Conservation (phyloP, 2,113 vertebrate species). For the Ciconia boyciana region DNA sequence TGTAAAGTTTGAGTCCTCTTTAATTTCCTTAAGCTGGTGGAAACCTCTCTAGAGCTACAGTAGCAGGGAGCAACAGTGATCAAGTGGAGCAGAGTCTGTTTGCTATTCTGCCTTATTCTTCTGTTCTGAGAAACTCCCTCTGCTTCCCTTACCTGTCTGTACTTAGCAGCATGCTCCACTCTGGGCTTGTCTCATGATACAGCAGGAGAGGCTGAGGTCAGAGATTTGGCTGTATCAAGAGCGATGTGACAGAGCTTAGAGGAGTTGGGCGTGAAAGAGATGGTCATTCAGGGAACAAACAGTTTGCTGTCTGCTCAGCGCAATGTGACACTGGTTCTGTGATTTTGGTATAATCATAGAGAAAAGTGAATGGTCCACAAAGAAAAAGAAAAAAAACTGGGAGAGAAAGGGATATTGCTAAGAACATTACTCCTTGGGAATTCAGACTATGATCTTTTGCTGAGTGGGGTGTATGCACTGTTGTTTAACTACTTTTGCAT, state of each 20-base stretch:
- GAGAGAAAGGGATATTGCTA: neutral
- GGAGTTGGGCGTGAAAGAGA: neutral
- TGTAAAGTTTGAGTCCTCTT: neutral
- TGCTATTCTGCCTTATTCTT: neutral
- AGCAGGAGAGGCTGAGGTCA: neutral
- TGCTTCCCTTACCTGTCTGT: neutral
- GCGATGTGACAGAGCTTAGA: neutral
- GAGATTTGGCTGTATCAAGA: neutral
- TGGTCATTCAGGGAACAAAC: neutral
- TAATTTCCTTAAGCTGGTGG: neutral
- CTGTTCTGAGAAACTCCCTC: neutral
- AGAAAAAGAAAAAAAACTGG: neutral
- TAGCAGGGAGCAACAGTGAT: neutral
- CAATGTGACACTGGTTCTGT: fast-evolving
- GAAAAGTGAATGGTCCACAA: neutral
- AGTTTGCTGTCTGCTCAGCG: neutral
- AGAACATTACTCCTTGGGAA: neutral
- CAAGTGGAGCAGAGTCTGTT: neutral
- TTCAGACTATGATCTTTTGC: neutral
- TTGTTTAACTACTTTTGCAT: neutral
- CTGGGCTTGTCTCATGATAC: neutral
- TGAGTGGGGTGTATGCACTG: neutral
- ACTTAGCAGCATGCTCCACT: neutral
- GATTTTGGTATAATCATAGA: neutral
- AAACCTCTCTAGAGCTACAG: neutral